These are phyloP conservation scores for Agriopis marginaria DNA, from an alignment of 2,888 invertebrate species.

Conservation along the genomic window DNA sequence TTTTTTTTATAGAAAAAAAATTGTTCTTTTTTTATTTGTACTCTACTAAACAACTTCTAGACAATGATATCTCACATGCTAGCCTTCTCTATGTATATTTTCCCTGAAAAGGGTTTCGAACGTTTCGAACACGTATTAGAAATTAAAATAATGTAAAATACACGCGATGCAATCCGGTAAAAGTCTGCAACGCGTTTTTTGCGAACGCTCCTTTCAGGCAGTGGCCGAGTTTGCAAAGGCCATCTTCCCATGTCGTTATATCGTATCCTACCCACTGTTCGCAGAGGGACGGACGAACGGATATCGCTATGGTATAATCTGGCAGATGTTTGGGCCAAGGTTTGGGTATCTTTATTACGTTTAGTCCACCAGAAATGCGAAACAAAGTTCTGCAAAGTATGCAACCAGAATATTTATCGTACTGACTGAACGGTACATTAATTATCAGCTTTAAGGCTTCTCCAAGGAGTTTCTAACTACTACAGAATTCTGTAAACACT, in stretches of 20 bases:
- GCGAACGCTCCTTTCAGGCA: constrained; percentile 37
- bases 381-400: neutral
- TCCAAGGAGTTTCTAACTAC: too few species aligned
- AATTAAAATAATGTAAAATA: too few species aligned
- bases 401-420: neutral
- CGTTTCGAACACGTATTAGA: too few species aligned
- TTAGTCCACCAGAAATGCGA: neutral
- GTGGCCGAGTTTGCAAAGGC: constrained; percentile 57
- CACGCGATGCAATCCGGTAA: neutral
- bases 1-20: too few species aligned
- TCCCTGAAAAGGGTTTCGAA: too few species aligned
- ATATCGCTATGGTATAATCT: constrained; percentile 15
- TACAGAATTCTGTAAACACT: too few species aligned
- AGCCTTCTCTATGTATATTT: too few species aligned
- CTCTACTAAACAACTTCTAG: too few species aligned
- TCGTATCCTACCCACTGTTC: constrained; percentile 21
- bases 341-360: neutral
- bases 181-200: constrained; percentile 18
- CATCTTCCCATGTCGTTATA: constrained; percentile 62
- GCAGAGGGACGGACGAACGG: constrained; percentile 14
- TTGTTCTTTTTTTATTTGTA: too few species aligned
- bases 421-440: too few species aligned
- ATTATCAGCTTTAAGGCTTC: too few species aligned
- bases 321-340: constrained; percentile 27
- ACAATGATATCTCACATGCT: too few species aligned